phyloP scores from a whole-genome alignment of 2,113 vertebrate genomes.

The Cephalopterus ornatus region DNA sequence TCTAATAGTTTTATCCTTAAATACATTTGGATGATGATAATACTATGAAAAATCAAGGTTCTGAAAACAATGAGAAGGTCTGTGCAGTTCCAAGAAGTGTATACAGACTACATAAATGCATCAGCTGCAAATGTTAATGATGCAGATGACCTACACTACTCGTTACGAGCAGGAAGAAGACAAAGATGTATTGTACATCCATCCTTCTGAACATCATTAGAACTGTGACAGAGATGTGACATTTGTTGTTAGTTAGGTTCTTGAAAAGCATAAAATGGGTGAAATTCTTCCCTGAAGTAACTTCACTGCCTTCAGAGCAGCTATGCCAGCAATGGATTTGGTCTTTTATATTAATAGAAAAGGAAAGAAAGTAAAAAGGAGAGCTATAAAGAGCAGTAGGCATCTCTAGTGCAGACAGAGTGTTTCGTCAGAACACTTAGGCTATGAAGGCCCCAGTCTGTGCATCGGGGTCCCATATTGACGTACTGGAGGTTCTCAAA shows the following conservation, averaged over 20 bases:
- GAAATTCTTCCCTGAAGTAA: constrained; percentile 1
- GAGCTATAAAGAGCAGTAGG: not conserved
- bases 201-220: constrained; percentile 12
- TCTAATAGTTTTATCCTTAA: constrained; percentile 85
- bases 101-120: constrained; percentile 40
- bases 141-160: constrained; percentile 63
- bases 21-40: constrained; percentile 82
- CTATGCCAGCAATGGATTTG: not conserved
- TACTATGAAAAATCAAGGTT: constrained; percentile 69
- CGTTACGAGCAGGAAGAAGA: constrained; percentile 62
- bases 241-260: constrained; percentile 26
- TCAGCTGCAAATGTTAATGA: constrained; percentile 68
- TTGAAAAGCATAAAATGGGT: constrained; percentile 24
- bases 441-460: not conserved
- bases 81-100: constrained; percentile 22
- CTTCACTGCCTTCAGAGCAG: not conserved
- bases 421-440: not conserved
- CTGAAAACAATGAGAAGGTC: constrained; percentile 75
- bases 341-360: not conserved
- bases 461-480: not conserved
- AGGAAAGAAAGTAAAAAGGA: not conserved
- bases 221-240: constrained; percentile 5
- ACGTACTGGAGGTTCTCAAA: not conserved
- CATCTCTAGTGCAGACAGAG: not conserved
- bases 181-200: constrained; percentile 60